Percentiles rank a stretch among this genome's conserved stretches.
These are phyloP conservation scores for Orgyia antiqua DNA, from an alignment of 2,888 invertebrate genomes.

Conservation along the genomic window DNA sequence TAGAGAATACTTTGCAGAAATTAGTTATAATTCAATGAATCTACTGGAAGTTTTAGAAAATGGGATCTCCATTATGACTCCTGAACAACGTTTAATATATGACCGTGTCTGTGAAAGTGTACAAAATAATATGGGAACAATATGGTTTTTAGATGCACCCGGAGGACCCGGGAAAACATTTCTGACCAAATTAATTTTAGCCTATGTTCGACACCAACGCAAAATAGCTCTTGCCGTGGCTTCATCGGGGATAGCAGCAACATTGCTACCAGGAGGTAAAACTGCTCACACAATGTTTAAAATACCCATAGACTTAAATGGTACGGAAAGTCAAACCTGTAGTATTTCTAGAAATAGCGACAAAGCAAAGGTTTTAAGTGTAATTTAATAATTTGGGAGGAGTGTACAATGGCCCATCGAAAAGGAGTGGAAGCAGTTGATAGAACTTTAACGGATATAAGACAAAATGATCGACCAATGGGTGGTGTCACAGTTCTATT, in stretches of 20 bases:
- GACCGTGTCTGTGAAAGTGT: constrained; percentile 12
- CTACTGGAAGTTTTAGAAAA: constrained; percentile 12
- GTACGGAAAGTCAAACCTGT: constrained; percentile 1
- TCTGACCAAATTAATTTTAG: not conserved
- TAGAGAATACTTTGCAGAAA: constrained; percentile 15
- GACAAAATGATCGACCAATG: no score
- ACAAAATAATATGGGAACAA: constrained; percentile 2
- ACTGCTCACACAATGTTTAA: no score
- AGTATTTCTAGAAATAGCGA: constrained; percentile 4
- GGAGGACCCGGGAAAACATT: not conserved
- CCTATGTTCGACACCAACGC: not conserved
- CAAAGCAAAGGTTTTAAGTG: constrained; percentile 28
- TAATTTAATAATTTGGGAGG: not conserved
- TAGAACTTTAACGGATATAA: constrained; percentile 9
- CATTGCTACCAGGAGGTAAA: no score
- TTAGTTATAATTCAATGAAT: constrained; percentile 9
- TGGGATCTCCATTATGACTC: constrained; percentile 2
- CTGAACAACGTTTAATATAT: constrained; percentile 7
- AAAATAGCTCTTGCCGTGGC: no score
- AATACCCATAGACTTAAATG: constrained; percentile 3
- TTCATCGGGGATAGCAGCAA: no score
- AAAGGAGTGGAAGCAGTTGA: constrained; percentile 20
- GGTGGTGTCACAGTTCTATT: constrained; percentile 10
- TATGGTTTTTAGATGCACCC: no score
- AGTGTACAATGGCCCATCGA: constrained; percentile 9